Evolutionary conservation across 2,113 vertebrate genomes (phyloP).

Genomic region (Poeciliopsis turrubarensis): DNA sequence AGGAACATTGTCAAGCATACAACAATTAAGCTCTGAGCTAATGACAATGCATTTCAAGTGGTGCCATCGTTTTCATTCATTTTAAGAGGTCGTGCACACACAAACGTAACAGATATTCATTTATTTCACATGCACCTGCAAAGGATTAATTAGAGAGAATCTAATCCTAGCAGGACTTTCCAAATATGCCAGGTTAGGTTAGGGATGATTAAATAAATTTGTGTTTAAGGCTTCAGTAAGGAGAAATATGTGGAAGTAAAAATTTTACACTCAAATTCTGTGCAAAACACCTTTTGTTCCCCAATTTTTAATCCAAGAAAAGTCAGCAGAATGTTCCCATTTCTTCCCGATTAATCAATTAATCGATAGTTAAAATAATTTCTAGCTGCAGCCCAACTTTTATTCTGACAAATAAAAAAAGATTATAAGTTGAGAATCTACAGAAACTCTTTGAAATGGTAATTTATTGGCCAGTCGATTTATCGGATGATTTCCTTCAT

Average conservation of each 20-base stretch:
- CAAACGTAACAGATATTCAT: background rate
- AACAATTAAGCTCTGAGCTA: constrained; percentile 19
- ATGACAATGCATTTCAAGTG: constrained; percentile 29
- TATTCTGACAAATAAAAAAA: no score
- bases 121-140: background rate
- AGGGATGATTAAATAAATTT: background rate
- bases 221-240: background rate
- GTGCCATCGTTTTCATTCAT: constrained; percentile 6
- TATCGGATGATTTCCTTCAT: no score
- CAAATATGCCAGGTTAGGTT: background rate
- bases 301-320: no score
- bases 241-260: background rate
- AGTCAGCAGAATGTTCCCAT: no score
- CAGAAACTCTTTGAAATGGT: no score
- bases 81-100: constrained; percentile 28
- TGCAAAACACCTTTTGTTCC: no score
- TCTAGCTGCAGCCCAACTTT: no score
- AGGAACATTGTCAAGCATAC: constrained; percentile 30
- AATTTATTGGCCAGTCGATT: no score
- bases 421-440: no score
- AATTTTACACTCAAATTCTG: no score
- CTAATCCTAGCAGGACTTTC: background rate
- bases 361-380: no score
- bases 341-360: no score
- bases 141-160: background rate